Base-by-base conservation (phyloP, 2,113 vertebrate species). In the Callospermophilus lateralis region DNA sequence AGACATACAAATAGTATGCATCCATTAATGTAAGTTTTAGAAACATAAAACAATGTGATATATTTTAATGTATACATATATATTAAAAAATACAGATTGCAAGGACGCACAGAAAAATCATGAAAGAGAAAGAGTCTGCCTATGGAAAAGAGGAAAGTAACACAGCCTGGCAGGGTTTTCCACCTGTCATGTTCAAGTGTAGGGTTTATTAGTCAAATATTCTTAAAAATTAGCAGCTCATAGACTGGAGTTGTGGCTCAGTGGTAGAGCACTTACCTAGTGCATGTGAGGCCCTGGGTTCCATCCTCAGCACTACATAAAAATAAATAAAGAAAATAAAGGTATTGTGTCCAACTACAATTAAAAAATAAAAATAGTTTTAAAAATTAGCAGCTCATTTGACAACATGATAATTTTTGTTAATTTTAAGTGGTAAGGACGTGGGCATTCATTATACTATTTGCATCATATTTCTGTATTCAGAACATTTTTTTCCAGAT, bases 101-200 rank as follows among this genome's bases (percentile, higher is more conserved):
- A 76, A 84, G n/a, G 19, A 65, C 58, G 53, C 16, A 91, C 65
- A 89, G 55, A 19, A 86, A 94, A 92, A 92, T 81, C 37, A 51
- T 77, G 11, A 61, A 61, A 84, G 74, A 81, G 32, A 65, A 72
- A 94, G 67, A 81, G 37, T 28, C 84, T 70, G 55, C 37, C 90
- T 90, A 2, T 48, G 39, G 12, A 45, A 85, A 32, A 58, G 15
- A 80, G 28, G 74, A 34, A 48, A 30, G 28, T 9, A 34, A 39
- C 30, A 11, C 32, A 16, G 68, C 17, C 65, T 67, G 24, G 37
- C 10, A 20, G 74, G 24, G 0, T 11, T 13, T 39, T 61, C 32
- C 76, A 30, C 34, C 30, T n/a, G 34, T 48, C 61, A 37, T 8
- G 28, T 61, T 65, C 45, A 13, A 68, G 20, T 51, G 6, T 16